These are phyloP conservation scores for Megalonaias nervosa DNA, from an alignment of 1,140 invertebrate genomes.

Conservation along the genomic window DNA sequence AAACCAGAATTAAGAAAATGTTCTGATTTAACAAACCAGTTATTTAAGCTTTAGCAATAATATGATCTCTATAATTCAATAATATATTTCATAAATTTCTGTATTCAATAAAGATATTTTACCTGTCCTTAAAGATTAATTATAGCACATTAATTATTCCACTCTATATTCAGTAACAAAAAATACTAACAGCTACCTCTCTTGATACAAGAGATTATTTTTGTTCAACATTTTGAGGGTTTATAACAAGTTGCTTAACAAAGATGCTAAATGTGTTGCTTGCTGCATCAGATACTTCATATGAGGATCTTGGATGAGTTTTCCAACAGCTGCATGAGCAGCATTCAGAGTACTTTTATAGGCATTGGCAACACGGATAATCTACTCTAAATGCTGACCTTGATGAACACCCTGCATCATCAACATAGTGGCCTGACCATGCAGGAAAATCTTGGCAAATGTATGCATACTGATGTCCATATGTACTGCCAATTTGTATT, in stretches of 20 bases:
- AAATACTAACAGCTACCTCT: too few relatives aligned
- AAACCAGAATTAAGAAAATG: too few relatives aligned
- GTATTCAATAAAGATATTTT: too few relatives aligned
- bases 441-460: constrained; percentile 60
- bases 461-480: constrained; percentile 64
- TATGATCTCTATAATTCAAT: too few relatives aligned
- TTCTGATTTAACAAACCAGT: too few relatives aligned
- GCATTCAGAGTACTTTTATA: constrained; percentile 76
- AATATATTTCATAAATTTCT: too few relatives aligned
- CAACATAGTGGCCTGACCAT: constrained; percentile 72
- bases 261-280: constrained; percentile 85
- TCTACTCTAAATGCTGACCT: constrained; percentile 84
- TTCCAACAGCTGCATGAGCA: constrained; percentile 68
- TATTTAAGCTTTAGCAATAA: too few relatives aligned
- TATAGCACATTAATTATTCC: too few relatives aligned
- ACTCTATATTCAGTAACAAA: too few relatives aligned
- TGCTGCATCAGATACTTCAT: constrained; percentile 77
- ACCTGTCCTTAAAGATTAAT: too few relatives aligned
- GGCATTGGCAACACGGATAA: constrained; percentile 85
- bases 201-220: constrained; percentile 20
- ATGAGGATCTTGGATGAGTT: constrained; percentile 69
- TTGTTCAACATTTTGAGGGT: constrained; percentile 82
- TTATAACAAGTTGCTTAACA: constrained; percentile 84
- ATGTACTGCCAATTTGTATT: constrained; percentile 75
- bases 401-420: constrained; percentile 83